A percentile compares a stretch with the other conserved stretches of the same genome.
Conservation (phyloP, 1,140 invertebrate species). For the Colletes gigas region DNA sequence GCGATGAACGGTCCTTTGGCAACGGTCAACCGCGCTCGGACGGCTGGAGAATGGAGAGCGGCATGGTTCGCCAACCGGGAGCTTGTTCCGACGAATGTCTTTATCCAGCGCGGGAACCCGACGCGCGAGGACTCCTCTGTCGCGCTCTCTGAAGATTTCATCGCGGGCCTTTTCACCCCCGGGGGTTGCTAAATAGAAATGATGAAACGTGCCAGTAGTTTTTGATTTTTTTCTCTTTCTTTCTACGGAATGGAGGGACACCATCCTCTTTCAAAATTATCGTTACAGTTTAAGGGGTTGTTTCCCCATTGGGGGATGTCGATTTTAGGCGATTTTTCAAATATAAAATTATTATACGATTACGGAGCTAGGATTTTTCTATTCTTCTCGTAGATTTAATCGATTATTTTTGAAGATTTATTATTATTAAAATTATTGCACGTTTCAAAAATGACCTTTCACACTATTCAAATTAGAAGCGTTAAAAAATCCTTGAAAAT, state of each 20-base stretch:
- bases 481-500: no score
- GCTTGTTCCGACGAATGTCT: constrained; percentile 49
- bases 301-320: no score
- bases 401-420: no score
- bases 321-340: no score
- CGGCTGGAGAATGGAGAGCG: constrained; percentile 36
- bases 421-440: no score
- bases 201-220: neutral
- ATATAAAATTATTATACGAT: no score
- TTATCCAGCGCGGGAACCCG: constrained; percentile 39
- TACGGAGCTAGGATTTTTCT: no score
- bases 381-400: no score
- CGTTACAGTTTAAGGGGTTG: no score
- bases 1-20: constrained; percentile 63
- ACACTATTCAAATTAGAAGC: no score
- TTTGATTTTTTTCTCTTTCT: neutral
- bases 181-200: neutral
- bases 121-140: neutral
- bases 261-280: no score
- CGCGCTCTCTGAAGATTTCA: constrained; percentile 24
- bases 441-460: no score
- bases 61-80: neutral
- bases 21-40: constrained; percentile 63
- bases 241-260: neutral
- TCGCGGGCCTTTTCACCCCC: constrained; percentile 7